A percentile compares a stretch with the other conserved stretches of the same genome.
These are phyloP conservation scores for Clarias magur DNA, from an alignment of 2,113 vertebrate genomes.

Conservation along the genomic window DNA sequence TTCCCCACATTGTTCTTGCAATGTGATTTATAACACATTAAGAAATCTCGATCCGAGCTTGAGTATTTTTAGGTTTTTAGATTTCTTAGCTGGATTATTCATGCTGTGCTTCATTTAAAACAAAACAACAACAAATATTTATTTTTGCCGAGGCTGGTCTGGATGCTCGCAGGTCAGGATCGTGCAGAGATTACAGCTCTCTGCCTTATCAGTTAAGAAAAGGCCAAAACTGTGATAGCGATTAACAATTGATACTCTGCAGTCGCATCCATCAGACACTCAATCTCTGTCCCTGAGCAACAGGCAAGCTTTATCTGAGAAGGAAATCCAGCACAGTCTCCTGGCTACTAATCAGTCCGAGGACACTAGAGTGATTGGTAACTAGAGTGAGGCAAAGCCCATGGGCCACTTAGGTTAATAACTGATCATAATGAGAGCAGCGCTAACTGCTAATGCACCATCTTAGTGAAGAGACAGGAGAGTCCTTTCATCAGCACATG, in stretches of 20 bases:
- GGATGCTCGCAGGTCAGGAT: neutral
- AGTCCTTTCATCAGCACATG: neutral
- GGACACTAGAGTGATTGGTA: neutral
- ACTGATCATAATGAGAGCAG: slow-evolving; percentile 25
- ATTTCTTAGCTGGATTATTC: neutral
- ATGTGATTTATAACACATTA: neutral
- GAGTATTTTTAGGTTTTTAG: neutral
- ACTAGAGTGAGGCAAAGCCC: slow-evolving; percentile 16
- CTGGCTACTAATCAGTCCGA: slow-evolving; percentile 2
- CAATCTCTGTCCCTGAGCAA: neutral
- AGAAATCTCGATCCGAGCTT: neutral
- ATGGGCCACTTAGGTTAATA: slow-evolving; percentile 32
- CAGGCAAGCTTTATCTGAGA: neutral
- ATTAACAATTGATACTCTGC: neutral
- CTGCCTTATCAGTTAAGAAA: neutral
- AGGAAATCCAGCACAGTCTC: neutral
- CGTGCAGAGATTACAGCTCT: neutral
- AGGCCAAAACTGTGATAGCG: neutral
- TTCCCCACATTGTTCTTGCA: neutral
- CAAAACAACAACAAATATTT: neutral
- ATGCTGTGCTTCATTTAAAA: neutral
- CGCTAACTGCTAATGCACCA: slow-evolving; percentile 3
- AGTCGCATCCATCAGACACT: neutral
- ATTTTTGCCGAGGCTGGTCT: neutral
- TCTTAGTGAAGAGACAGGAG: neutral